These are phyloP conservation scores for Rugalucina vietnamica DNA, from an alignment of 2,888 invertebrate species.

Conservation along the genomic window DNA sequence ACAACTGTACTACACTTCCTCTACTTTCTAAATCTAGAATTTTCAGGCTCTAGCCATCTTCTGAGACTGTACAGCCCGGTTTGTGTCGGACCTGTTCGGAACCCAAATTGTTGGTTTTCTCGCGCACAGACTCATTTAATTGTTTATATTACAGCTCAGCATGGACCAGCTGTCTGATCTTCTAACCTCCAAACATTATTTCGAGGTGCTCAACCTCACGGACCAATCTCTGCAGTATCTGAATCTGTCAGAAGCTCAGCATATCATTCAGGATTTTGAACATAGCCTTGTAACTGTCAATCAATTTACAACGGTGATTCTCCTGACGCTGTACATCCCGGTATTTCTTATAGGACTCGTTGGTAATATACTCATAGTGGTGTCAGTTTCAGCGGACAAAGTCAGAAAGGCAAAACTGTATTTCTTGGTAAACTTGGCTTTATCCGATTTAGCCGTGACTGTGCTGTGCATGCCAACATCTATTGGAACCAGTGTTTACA, in stretches of 20 bases:
- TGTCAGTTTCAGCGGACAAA: slow-evolving; percentile 73
- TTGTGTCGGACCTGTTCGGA: no score
- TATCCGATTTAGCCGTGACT: slow-evolving; percentile 91
- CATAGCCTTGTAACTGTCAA: slow-evolving; percentile 65
- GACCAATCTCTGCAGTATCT: slow-evolving; percentile 38
- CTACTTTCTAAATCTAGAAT: no score
- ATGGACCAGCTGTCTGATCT: slow-evolving; percentile 73
- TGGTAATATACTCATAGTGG: slow-evolving; percentile 81
- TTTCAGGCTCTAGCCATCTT: no score
- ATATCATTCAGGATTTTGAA: slow-evolving; percentile 68
- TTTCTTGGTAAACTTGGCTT: slow-evolving; percentile 90
- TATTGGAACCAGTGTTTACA: slow-evolving; percentile 83
- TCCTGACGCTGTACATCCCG: slow-evolving; percentile 76
- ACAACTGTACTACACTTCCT: no score
- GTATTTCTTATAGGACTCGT: slow-evolving; percentile 76
- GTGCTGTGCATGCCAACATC: slow-evolving; percentile 91
- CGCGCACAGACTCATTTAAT: no score
- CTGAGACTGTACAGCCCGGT: no score
- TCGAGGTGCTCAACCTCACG: slow-evolving; percentile 56
- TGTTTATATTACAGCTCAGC: slow-evolving; percentile 4
- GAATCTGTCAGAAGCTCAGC: slow-evolving; percentile 67
- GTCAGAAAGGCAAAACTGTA: slow-evolving; percentile 86
- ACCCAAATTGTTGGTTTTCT: no score
- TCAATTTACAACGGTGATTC: slow-evolving; percentile 71
- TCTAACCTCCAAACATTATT: slow-evolving; percentile 58